These are phyloP conservation scores for Hyperoplus immaculatus DNA, from an alignment of 2,797 vertebrate species.

Conservation along the genomic window DNA sequence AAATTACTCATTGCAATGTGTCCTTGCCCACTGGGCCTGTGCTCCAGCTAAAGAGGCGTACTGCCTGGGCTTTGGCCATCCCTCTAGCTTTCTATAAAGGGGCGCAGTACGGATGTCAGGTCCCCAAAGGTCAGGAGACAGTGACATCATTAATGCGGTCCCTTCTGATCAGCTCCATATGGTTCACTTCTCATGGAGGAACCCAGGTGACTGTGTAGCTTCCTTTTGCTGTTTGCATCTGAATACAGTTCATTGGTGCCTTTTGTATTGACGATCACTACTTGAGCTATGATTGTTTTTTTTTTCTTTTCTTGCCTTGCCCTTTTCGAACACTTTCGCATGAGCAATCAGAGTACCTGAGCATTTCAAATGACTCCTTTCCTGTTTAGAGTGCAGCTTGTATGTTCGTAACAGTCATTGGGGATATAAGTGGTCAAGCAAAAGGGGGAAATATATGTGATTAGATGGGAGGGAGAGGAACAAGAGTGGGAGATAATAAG, in stretches of 20 bases:
- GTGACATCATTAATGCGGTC: constrained; percentile 80
- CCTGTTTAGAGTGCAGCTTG: background rate
- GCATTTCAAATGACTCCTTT: background rate
- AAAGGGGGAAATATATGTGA: constrained; percentile 53
- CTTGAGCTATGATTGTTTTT: background rate
- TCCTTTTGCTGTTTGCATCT: background rate
- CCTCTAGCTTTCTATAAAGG: constrained; percentile 72
- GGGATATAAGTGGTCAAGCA: constrained; percentile 49
- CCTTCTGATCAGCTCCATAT: constrained; percentile 79
- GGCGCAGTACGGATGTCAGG: constrained; percentile 66
- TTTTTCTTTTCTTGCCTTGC: background rate
- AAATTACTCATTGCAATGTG: background rate
- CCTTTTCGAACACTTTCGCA: background rate
- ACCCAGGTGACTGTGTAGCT: constrained; percentile 21
- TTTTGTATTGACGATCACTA: background rate
- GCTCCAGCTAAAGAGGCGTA: constrained; percentile 32
- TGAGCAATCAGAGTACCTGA: no score
- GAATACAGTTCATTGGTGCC: constrained; percentile 18
- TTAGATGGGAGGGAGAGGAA: background rate
- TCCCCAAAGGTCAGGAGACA: constrained; percentile 76
- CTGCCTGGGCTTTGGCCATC: constrained; percentile 32
- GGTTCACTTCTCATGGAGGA: constrained; percentile 48
- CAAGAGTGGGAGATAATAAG: constrained; percentile 46
- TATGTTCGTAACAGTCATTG: constrained; percentile 16
- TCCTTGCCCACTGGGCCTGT: constrained; percentile 6